These are phyloP conservation scores for Podabrus alpinus DNA, from an alignment of 2,888 invertebrate species.

Conservation along the genomic window DNA sequence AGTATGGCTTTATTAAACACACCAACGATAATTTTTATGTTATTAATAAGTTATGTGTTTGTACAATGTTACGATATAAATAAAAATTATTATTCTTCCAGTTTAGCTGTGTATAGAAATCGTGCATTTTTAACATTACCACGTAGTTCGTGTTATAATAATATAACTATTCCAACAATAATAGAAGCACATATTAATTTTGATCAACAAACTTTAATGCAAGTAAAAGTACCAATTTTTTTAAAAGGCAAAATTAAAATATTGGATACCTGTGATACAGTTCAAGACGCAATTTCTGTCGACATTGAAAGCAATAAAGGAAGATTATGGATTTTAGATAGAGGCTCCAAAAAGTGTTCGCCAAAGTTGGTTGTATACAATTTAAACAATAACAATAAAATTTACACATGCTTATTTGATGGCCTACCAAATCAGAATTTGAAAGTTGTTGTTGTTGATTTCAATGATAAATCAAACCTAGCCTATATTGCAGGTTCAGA, in stretches of 20 bases:
- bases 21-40: background rate
- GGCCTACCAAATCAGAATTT: slow-evolving; percentile 42
- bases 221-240: slow-evolving; percentile 17
- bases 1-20: background rate
- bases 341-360: slow-evolving; percentile 48
- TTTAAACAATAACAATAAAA: slow-evolving; percentile 46
- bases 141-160: slow-evolving; percentile 45
- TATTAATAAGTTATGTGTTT: background rate
- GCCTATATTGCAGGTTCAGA: slow-evolving; percentile 52
- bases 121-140: slow-evolving; percentile 55
- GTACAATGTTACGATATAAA: slow-evolving; percentile 35
- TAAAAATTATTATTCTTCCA: slow-evolving; percentile 46
- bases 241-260: slow-evolving; percentile 32
- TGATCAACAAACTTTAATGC: slow-evolving; percentile 15
- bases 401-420: slow-evolving; percentile 36
- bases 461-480: slow-evolving; percentile 38
- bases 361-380: slow-evolving; percentile 55
- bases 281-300: slow-evolving; percentile 52
- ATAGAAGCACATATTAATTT: slow-evolving; percentile 53
- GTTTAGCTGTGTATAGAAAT: slow-evolving; percentile 52
- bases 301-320: slow-evolving; percentile 51
- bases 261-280: slow-evolving; percentile 44
- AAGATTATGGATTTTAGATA: slow-evolving; percentile 57
- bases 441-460: slow-evolving; percentile 49
- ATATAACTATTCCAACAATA: slow-evolving; percentile 46